These are phyloP conservation scores for Phania funesta DNA, from an alignment of 2,888 invertebrate genomes.

Conservation along the genomic window DNA sequence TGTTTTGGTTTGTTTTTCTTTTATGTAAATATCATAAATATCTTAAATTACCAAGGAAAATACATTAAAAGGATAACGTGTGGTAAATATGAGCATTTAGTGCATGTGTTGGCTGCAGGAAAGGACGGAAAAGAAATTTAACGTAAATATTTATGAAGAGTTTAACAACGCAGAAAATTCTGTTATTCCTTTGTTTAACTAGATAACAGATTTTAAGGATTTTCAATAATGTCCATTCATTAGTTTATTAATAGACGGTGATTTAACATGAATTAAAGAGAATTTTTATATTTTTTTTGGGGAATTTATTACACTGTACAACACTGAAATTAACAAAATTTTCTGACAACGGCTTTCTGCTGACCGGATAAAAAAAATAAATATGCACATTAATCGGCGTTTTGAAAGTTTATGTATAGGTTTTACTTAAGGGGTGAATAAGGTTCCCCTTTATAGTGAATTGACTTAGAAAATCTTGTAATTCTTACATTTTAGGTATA, in stretches of 20 bases:
- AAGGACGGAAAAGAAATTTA: conserved; percentile 59
- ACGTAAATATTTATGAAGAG: conserved; percentile 54
- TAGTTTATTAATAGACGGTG: conserved; percentile 19
- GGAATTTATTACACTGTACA: no score
- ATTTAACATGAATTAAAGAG: no score
- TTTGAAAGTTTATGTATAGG: no score
- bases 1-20: conserved; percentile 26
- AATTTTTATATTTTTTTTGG: no score
- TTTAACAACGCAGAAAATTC: conserved; percentile 58
- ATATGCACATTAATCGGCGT: no score
- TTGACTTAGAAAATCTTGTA: no score
- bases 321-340: no score
- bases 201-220: conserved; percentile 55
- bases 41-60: conserved; percentile 66
- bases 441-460: no score
- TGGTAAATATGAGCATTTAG: conserved; percentile 49
- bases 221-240: conserved; percentile 18
- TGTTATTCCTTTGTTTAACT: conserved; percentile 28
- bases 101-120: conserved; percentile 16
- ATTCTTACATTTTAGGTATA: no score
- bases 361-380: no score
- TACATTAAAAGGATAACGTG: conserved; percentile 61
- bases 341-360: no score
- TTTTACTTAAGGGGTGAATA: no score
- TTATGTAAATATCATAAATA: conserved; percentile 66